Evolutionary conservation across 2,888 invertebrate species (phyloP).

Genomic region (Plebejus anna): DNA sequence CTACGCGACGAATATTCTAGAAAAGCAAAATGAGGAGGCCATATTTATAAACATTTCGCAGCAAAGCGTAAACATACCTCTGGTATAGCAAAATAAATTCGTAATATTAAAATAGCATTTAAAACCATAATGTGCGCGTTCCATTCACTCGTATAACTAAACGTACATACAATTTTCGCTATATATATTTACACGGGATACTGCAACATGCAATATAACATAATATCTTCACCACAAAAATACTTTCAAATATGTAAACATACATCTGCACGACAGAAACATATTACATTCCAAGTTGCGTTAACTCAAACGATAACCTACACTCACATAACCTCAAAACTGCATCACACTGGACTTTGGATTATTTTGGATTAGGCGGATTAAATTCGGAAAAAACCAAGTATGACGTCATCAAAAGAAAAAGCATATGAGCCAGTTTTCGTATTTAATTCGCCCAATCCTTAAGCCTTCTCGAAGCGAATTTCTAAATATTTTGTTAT

Average conservation of each 20-base stretch:
- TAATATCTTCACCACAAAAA: conserved; percentile 27
- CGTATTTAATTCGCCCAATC: conserved; percentile 1
- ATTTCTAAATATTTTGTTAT: conserved; percentile 11
- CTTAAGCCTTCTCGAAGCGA: conserved; percentile 2
- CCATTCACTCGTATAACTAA: conserved; percentile 36
- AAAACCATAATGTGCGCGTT: conserved; percentile 38
- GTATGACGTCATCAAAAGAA: not conserved
- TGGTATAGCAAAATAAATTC: conserved; percentile 33
- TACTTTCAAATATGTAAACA: conserved; percentile 27
- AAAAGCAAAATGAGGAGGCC: not conserved
- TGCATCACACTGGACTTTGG: not conserved
- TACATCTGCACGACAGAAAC: conserved; percentile 1
- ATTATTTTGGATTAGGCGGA: not conserved
- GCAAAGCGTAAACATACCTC: conserved; percentile 29
- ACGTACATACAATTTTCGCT: conserved; percentile 37
- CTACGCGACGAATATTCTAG: not conserved
- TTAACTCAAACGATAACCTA: conserved; percentile 21
- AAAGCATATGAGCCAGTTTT: not conserved
- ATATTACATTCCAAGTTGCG: conserved; percentile 23
- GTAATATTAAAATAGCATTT: conserved; percentile 33
- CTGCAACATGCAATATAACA: conserved; percentile 34
- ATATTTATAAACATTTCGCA: not conserved
- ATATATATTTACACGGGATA: conserved; percentile 39
- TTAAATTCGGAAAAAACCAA: not conserved
- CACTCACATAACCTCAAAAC: conserved; percentile 12